A percentile compares a stretch with the other conserved stretches of the same genome.
Evolutionary conservation across 2,113 vertebrate species (phyloP).

Genomic region (Notechis scutatus): DNA sequence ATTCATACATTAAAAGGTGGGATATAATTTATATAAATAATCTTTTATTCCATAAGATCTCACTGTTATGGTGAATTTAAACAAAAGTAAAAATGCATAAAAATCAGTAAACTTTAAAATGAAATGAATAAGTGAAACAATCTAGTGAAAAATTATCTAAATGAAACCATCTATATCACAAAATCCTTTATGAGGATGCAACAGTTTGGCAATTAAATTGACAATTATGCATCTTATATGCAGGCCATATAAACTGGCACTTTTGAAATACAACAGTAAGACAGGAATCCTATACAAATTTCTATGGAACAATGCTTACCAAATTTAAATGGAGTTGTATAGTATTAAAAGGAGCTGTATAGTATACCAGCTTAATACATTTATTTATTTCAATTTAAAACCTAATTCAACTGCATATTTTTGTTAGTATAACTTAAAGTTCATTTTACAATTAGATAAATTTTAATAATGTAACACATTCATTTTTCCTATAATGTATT

Average conservation of each 20-base stretch:
- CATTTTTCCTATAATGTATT: background rate
- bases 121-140: conserved; percentile 29
- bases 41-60: background rate
- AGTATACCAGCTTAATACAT: conserved; percentile 19
- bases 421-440: conserved; percentile 30
- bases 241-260: background rate
- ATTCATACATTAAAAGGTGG: background rate
- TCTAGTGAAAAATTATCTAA: conserved; percentile 24
- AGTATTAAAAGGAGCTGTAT: background rate
- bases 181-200: conserved; percentile 25
- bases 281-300: background rate
- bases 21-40: background rate
- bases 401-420: conserved; percentile 24
- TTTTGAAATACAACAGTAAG: conserved; percentile 5
- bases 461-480: background rate
- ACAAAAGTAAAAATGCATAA: background rate
- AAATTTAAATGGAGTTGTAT: background rate
- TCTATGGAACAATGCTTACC: background rate
- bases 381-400: conserved; percentile 43
- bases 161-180: conserved; percentile 30
- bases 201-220: conserved; percentile 29
- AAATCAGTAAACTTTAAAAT: conserved; percentile 31
- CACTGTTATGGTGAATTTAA: background rate
- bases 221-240: background rate
- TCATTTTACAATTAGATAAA: background rate